Percentiles rank a stretch among this genome's conserved stretches.
Conservation (phyloP, 2,797 vertebrate species). For the Onychomys leucogaster region DNA sequence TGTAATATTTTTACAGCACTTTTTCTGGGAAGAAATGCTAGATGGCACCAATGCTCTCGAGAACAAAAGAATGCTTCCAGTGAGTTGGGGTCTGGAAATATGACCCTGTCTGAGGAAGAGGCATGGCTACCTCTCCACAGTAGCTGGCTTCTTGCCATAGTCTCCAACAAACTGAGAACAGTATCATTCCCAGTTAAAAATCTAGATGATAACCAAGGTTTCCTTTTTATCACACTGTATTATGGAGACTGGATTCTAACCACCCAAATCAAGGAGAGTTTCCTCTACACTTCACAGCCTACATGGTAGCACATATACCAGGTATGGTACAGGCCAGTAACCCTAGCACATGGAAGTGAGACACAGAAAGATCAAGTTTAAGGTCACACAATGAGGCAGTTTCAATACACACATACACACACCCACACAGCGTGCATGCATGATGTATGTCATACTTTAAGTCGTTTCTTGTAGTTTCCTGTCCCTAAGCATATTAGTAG, state of each 20-base stretch:
- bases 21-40: background rate
- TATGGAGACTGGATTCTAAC: background rate
- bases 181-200: background rate
- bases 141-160: background rate
- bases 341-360: background rate
- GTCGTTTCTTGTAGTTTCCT: background rate
- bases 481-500: background rate
- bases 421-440: rapidly evolving
- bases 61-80: background rate
- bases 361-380: background rate
- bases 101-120: background rate
- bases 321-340: background rate
- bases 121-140: background rate
- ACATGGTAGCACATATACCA: background rate
- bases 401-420: background rate
- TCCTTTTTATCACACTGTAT: background rate
- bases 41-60: background rate
- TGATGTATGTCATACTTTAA: background rate
- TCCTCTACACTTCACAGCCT: background rate
- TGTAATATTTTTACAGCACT: background rate
- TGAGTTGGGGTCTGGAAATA: background rate
- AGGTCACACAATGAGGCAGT: background rate
- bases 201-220: background rate
- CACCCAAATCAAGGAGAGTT: background rate
- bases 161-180: background rate